A percentile compares a stretch with the other conserved stretches of the same genome.
phyloP scores from a whole-genome alignment of 2,888 invertebrate species.

The Plusia festucae region DNA sequence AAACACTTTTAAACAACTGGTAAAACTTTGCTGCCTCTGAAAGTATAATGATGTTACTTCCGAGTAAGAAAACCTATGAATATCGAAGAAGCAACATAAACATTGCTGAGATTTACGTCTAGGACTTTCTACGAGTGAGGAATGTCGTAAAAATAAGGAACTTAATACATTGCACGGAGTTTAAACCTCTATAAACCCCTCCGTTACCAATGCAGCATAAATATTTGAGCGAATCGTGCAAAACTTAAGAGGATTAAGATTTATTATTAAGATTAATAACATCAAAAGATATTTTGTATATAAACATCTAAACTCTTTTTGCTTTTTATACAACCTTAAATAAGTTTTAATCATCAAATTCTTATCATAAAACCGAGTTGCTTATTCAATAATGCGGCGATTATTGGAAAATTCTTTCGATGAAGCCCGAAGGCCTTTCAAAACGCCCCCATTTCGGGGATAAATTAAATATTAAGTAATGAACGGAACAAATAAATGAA shows the following conservation, averaged over 20 bases:
- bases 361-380: constrained; percentile 73
- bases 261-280: neutral
- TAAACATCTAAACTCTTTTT: constrained; percentile 44
- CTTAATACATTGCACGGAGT: constrained; percentile 2
- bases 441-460: constrained; percentile 56
- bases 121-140: neutral
- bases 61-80: neutral
- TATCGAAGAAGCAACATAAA: constrained; percentile 9
- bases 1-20: too few relatives aligned
- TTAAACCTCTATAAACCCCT: neutral
- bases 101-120: constrained; percentile 9
- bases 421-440: constrained; percentile 62
- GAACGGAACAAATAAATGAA: constrained; percentile 80
- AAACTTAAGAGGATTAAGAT: neutral
- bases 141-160: constrained; percentile 10
- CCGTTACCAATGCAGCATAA: neutral
- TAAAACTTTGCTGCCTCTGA: neutral
- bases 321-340: constrained; percentile 44
- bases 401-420: constrained; percentile 79
- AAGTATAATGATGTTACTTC: neutral
- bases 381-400: constrained; percentile 77
- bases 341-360: constrained; percentile 77
- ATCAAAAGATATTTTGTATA: constrained; percentile 26
- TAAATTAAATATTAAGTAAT: constrained; percentile 78
- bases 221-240: neutral